Evolutionary conservation across 2,888 invertebrate genomes (phyloP).

Genomic region (Metacarcinus magister): DNA sequence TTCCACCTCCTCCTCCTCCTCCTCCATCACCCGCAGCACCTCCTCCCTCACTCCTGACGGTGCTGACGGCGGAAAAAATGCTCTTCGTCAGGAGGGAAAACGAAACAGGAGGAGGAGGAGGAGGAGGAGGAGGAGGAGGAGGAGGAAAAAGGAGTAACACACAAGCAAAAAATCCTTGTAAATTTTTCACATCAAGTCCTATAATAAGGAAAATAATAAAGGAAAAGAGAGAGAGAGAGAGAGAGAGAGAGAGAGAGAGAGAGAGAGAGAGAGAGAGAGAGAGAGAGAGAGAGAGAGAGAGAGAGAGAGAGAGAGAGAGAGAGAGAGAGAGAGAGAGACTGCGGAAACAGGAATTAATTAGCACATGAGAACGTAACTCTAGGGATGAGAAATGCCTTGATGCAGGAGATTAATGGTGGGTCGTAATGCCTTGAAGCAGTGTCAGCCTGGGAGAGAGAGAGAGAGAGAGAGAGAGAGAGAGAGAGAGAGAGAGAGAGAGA

Average conservation of each 20-base stretch:
- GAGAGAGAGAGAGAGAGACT: not conserved
- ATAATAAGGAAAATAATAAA: not conserved
- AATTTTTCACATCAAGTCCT: not conserved
- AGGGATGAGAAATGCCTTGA: not conserved
- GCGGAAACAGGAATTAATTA: not conserved
- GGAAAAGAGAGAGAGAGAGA: not conserved
- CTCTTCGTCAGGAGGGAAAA: not conserved
- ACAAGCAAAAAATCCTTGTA: not conserved
- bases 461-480: not conserved
- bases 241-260: not conserved
- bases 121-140: not conserved
- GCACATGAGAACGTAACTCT: not conserved
- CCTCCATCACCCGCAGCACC: not conserved
- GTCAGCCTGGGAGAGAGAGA: not conserved
- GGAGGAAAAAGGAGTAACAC: not conserved
- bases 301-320: not conserved
- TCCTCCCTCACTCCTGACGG: slow-evolving; percentile 6
- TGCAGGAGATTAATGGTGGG: not conserved
- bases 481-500: not conserved
- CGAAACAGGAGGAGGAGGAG: not conserved
- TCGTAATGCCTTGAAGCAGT: not conserved
- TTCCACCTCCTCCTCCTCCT: slow-evolving; percentile 13
- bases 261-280: slow-evolving; percentile 17
- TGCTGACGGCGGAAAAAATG: not conserved
- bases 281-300: not conserved